Evolutionary conservation across 2,113 vertebrate genomes (phyloP).

Genomic region (Enhydra lutris): DNA sequence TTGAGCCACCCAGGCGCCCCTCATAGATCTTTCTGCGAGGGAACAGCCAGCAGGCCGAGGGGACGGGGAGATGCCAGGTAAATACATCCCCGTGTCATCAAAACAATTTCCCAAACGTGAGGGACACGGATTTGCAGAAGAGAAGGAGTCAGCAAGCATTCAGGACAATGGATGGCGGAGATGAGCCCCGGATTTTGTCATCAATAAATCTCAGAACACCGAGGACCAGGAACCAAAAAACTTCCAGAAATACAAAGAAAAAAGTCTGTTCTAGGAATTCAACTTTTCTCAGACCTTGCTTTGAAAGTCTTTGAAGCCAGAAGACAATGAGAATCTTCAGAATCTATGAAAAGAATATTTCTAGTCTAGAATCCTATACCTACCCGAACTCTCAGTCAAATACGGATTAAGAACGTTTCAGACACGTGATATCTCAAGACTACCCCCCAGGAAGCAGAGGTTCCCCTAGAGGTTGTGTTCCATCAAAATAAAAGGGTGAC

Average conservation of each 20-base stretch:
- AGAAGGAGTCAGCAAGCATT: background rate
- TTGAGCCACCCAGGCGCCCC: too few species aligned
- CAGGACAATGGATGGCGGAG: background rate
- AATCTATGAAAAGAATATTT: background rate
- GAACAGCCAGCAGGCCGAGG: background rate
- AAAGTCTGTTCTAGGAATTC: background rate
- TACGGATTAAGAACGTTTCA: background rate
- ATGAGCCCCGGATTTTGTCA: background rate
- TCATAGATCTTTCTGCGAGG: background rate
- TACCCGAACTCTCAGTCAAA: accelerated
- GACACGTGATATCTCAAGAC: background rate
- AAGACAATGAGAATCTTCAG: background rate
- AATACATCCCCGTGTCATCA: background rate
- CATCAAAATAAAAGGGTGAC: background rate
- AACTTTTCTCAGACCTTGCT: background rate
- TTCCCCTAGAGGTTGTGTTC: background rate
- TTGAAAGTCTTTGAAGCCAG: background rate
- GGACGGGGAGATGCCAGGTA: background rate
- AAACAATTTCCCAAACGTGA: background rate
- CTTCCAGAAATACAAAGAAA: background rate
- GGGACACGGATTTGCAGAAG: background rate
- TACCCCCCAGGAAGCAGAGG: background rate
- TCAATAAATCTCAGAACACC: background rate
- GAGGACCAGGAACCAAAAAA: background rate
- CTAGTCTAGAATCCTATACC: background rate